A percentile compares a stretch with the other conserved stretches of the same genome.
phyloP scores from a whole-genome alignment of 2,113 vertebrate genomes.

The Mesembrinibis cayennensis region DNA sequence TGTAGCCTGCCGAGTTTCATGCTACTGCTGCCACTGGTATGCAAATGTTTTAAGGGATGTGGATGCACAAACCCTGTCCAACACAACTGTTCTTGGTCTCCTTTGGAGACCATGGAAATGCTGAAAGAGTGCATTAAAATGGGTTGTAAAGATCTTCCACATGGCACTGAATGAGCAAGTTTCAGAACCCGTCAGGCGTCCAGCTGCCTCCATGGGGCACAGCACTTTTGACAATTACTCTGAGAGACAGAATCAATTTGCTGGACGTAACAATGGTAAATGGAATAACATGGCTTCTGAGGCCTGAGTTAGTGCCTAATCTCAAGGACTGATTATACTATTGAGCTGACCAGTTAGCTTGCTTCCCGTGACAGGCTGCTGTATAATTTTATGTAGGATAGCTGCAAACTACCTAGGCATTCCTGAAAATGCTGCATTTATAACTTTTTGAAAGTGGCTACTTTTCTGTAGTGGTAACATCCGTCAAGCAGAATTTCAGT shows the following conservation, averaged over 20 bases:
- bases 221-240: neutral
- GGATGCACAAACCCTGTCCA: neutral
- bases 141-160: fast-evolving
- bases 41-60: neutral
- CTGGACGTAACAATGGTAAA: neutral
- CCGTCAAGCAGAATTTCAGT: neutral
- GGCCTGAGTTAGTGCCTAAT: neutral
- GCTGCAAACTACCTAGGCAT: neutral
- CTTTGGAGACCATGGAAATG: neutral
- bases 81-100: neutral
- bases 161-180: neutral
- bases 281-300: neutral
- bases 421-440: neutral
- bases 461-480: neutral
- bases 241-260: neutral
- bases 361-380: neutral
- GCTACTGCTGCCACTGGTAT: neutral
- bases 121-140: neutral
- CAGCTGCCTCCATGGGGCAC: neutral
- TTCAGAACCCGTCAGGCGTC: fast-evolving
- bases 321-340: neutral
- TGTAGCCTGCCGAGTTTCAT: neutral
- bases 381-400: neutral
- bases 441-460: neutral
- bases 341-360: neutral